Evolutionary conservation across 2,888 invertebrate species (phyloP), one percentile per base, ranked within the genome.

Genomic region (Acronicta aceris): DNA sequence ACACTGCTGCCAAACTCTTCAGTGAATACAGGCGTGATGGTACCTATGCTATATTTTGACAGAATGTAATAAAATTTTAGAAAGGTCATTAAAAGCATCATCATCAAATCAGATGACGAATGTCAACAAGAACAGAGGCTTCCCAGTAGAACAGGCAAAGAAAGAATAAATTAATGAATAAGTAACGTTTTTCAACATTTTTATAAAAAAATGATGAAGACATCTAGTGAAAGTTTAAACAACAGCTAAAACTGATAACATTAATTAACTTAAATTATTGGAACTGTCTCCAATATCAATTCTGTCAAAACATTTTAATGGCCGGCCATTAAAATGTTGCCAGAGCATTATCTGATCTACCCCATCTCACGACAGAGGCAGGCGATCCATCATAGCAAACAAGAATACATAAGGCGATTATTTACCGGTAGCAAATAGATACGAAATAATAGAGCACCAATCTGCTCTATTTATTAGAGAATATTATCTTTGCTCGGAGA

Each of bases 371-470:
- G 30, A 47, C 21, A 45, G 15, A 38, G 65, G 65, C 71, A 65
- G 59, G 52, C 59, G 41, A 74, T 74, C 76, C 56, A 64, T 74
- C 71, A 71, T 55, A 15, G 33, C 21, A 43, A 54, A 72, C 68
- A 60, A 64, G 68, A 67, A 67, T 72, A 76, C 41, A 58, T 61
- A 54, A 61, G 43, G 25, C 45, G 48, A 68, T 65, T 62, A 72
- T 63, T 60, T 59, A 66, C 68, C 57, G 38, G 76, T 71, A 71
- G 72, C 72, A 66, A 73, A 71, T 67, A 76, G 76, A 76, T 71
- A 67, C 36, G 42, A 50, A 75, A 63, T 72, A 63, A 73, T 73
- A 67, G 68, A 46, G 56, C 63, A 63, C 51, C 48, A 38, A 15
- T 42, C 38, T 54, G 51, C 17, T 67, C 76, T 67, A 63, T 71